A percentile compares a stretch with the other conserved stretches of the same genome.
Conservation (phyloP, 2,888 invertebrate species). For the Rutpela maculata region DNA sequence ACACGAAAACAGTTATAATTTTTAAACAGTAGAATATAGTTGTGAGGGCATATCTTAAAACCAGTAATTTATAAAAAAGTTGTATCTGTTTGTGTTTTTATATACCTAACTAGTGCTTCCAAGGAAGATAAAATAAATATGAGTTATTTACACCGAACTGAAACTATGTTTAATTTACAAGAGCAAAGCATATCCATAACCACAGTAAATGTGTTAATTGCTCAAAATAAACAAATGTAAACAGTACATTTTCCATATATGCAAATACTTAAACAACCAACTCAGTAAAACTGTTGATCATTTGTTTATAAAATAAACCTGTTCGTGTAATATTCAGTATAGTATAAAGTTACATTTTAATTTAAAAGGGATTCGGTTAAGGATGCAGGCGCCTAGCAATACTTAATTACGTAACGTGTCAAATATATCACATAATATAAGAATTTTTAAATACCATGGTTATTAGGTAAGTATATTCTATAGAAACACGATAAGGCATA, state of each 20-base stretch:
- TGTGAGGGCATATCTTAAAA: too few species aligned
- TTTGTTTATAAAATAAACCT: background rate
- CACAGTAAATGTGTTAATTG: background rate
- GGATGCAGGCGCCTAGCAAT: background rate
- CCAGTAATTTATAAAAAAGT: too few species aligned
- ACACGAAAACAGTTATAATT: too few species aligned
- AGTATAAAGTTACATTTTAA: background rate
- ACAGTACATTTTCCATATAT: background rate
- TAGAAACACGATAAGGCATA: background rate
- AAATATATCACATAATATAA: background rate
- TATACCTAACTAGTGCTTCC: too few species aligned
- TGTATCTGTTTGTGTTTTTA: too few species aligned
- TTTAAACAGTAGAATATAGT: too few species aligned
- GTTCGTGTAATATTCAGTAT: background rate
- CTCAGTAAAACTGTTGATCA: background rate
- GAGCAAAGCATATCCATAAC: too few species aligned
- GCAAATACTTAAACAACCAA: background rate
- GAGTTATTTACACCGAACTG: too few species aligned
- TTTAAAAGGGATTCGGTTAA: background rate
- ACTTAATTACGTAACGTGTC: background rate
- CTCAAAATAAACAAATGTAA: background rate
- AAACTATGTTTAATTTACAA: too few species aligned
- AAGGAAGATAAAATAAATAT: too few species aligned
- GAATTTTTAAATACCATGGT: background rate
- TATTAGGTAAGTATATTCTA: background rate